phyloP scores from a whole-genome alignment of 1,140 invertebrate species.

The Lasioglossum baleicum region DNA sequence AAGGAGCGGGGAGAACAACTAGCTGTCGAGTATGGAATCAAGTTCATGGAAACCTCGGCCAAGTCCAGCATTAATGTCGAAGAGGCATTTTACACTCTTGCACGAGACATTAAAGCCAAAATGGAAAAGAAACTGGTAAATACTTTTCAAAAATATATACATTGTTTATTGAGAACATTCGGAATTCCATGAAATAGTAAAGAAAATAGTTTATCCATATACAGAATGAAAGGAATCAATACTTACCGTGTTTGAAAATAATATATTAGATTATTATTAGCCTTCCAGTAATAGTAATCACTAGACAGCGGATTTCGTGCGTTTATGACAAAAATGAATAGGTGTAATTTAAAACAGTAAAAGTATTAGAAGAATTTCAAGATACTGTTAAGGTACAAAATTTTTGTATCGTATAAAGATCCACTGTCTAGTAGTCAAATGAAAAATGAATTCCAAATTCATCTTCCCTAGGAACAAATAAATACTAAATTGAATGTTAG shows the following conservation, averaged over 20 bases:
- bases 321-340: background rate
- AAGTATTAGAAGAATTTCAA: no score
- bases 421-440: no score
- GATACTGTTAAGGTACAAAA: no score
- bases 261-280: background rate
- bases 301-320: background rate
- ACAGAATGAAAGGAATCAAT: background rate
- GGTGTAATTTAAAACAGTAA: no score
- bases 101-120: slow-evolving; percentile 96
- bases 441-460: no score
- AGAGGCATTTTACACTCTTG: slow-evolving; percentile 95
- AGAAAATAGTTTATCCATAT: background rate
- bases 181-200: background rate
- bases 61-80: slow-evolving; percentile 95
- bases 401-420: no score
- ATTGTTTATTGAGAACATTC: background rate
- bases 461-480: background rate
- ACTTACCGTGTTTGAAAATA: background rate
- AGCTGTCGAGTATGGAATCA: slow-evolving; percentile 94
- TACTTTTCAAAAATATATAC: slow-evolving; percentile 38
- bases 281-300: background rate
- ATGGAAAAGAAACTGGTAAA: slow-evolving; percentile 97
- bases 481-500: background rate
- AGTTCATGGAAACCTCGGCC: slow-evolving; percentile 96
- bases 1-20: slow-evolving; percentile 86